Evolutionary conservation across 1,140 invertebrate species (phyloP).

Genomic region (Epicauta chinensis): DNA sequence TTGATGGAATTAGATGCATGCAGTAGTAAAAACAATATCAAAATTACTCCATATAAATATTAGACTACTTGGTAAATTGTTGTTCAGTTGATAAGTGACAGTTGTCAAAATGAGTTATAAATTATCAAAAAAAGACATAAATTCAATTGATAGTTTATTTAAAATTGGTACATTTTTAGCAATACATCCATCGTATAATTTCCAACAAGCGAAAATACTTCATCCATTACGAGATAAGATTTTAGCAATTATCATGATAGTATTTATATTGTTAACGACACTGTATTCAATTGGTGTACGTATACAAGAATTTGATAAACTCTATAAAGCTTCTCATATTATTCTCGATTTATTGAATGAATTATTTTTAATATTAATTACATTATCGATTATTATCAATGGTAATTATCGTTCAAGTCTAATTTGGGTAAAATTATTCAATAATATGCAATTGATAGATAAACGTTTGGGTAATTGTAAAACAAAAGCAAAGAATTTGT

Average conservation of each 20-base stretch:
- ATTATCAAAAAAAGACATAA: too few species aligned
- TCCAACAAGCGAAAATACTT: background rate
- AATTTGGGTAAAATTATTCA: conserved; percentile 2
- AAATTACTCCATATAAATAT: too few species aligned
- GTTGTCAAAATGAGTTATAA: too few species aligned
- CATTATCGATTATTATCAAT: background rate
- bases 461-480: conserved; percentile 1
- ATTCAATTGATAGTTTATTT: background rate
- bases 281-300: background rate
- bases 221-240: background rate
- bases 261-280: background rate
- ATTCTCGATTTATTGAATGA: background rate
- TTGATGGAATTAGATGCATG: too few species aligned
- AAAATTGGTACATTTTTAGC: conserved; percentile 1
- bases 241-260: background rate
- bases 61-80: too few species aligned
- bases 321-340: background rate
- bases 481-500: background rate
- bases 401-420: background rate
- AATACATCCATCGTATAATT: conserved; percentile 1
- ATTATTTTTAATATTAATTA: background rate
- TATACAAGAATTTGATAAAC: background rate
- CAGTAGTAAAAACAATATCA: too few species aligned
- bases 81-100: too few species aligned
- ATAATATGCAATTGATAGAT: conserved; percentile 6